Percentiles rank a stretch among this genome's conserved stretches.
Evolutionary conservation across 2,797 vertebrate species (phyloP).

Genomic region (Heterohyrax brucei): DNA sequence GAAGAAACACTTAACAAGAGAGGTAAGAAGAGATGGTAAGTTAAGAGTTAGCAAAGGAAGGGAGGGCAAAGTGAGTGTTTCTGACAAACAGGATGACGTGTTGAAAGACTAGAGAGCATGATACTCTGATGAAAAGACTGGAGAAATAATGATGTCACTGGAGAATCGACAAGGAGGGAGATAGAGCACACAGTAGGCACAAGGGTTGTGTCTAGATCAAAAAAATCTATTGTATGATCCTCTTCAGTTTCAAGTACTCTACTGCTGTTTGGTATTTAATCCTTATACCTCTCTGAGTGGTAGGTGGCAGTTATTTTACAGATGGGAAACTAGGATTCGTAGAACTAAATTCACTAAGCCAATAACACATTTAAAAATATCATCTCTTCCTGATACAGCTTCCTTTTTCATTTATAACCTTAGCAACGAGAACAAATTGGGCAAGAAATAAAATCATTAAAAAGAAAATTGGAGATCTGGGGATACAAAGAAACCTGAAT

Average conservation of each 20-base stretch:
- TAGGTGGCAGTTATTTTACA: slow-evolving; percentile 4
- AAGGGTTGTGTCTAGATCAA: background rate
- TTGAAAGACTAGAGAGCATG: background rate
- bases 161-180: background rate
- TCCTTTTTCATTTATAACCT: slow-evolving; percentile 50
- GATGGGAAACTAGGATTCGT: slow-evolving; percentile 36
- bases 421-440: slow-evolving; percentile 32
- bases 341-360: slow-evolving; percentile 42
- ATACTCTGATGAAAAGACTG: background rate
- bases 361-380: slow-evolving; percentile 41
- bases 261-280: background rate
- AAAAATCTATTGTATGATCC: background rate
- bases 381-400: background rate
- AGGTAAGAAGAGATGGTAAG: background rate
- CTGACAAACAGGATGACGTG: background rate
- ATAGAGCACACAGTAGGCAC: background rate
- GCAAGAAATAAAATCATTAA: slow-evolving; percentile 46
- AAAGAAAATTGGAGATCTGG: slow-evolving; percentile 41
- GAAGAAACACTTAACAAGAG: slow-evolving; percentile 10
- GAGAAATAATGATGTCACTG: background rate
- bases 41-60: background rate
- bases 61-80: background rate
- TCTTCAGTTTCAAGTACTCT: background rate
- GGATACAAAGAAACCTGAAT: slow-evolving; percentile 17
- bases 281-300: background rate